Percentiles rank a stretch among this genome's conserved stretches.
Conservation (phyloP, 2,888 invertebrate genomes). For the Osedax frankpressi region DNA sequence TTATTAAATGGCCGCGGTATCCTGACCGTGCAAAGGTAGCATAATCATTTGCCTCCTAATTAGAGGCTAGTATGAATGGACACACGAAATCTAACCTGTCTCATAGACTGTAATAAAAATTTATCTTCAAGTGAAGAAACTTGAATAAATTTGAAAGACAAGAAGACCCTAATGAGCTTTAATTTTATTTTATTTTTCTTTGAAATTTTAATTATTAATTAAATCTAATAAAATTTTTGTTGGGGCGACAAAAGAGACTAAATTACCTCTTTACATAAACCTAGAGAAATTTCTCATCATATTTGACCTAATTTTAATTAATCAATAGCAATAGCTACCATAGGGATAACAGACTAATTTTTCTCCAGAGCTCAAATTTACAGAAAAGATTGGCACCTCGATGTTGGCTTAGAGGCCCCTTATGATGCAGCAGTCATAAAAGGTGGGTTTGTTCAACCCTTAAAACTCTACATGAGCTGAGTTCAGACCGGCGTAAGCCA, state of each 20-base stretch:
- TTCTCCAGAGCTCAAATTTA: slow-evolving; percentile 31
- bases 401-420: slow-evolving; percentile 70
- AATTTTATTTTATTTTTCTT: slow-evolving; percentile 1
- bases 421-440: slow-evolving; percentile 57
- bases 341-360: slow-evolving; percentile 36
- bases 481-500: slow-evolving; percentile 73
- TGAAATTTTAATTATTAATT: neutral
- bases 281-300: slow-evolving; percentile 11
- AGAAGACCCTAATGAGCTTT: slow-evolving; percentile 29
- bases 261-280: slow-evolving; percentile 10
- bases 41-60: slow-evolving; percentile 32
- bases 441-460: slow-evolving; percentile 56
- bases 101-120: slow-evolving; percentile 23
- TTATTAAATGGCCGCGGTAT: slow-evolving; percentile 33
- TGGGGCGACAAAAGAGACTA: slow-evolving; percentile 26
- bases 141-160: slow-evolving; percentile 26
- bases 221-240: slow-evolving; percentile 19
- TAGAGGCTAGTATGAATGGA: slow-evolving; percentile 28
- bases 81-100: slow-evolving; percentile 25
- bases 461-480: slow-evolving; percentile 75
- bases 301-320: slow-evolving; percentile 16
- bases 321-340: slow-evolving; percentile 29
- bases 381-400: slow-evolving; percentile 51
- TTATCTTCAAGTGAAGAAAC: slow-evolving; percentile 27
- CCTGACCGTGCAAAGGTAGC: slow-evolving; percentile 35